Evolutionary conservation across 2,888 invertebrate species (phyloP).

Genomic region (Xanthostigma xanthostigma): DNA sequence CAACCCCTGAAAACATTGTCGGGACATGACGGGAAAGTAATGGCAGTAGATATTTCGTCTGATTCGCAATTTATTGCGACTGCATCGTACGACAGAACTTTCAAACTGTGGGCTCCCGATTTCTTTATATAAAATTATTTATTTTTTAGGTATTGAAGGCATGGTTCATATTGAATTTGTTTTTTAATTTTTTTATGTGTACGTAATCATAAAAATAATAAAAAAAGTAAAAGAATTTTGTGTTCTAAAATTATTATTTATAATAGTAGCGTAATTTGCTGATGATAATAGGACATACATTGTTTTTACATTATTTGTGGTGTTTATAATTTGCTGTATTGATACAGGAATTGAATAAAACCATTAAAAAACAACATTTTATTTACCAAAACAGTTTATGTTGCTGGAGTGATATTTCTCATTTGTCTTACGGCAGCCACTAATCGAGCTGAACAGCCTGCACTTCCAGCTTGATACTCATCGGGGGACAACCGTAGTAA

Average conservation of each 20-base stretch:
- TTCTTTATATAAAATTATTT: slow-evolving; percentile 17
- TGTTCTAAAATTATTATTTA: no score
- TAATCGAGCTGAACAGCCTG: slow-evolving; percentile 53
- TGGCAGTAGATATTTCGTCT: slow-evolving; percentile 76
- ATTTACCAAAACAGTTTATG: slow-evolving; percentile 15
- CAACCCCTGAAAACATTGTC: slow-evolving; percentile 89
- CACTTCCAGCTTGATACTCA: slow-evolving; percentile 47
- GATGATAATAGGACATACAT: no score
- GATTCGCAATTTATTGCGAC: slow-evolving; percentile 88
- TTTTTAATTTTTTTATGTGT: no score
- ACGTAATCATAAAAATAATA: no score
- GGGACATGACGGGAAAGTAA: slow-evolving; percentile 96
- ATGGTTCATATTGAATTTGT: no score
- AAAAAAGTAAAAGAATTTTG: no score
- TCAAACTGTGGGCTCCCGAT: slow-evolving; percentile 91
- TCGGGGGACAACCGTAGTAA: slow-evolving; percentile 51
- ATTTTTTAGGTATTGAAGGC: neutral
- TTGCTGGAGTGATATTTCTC: slow-evolving; percentile 48
- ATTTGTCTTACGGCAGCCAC: slow-evolving; percentile 63
- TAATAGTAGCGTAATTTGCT: no score
- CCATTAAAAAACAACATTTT: no score
- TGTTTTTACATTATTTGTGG: no score
- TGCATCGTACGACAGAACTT: slow-evolving; percentile 89
- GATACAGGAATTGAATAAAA: no score
- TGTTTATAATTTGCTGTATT: no score